Evolutionary conservation across 2,888 invertebrate species (phyloP).

Genomic region (Tenthredo livida): DNA sequence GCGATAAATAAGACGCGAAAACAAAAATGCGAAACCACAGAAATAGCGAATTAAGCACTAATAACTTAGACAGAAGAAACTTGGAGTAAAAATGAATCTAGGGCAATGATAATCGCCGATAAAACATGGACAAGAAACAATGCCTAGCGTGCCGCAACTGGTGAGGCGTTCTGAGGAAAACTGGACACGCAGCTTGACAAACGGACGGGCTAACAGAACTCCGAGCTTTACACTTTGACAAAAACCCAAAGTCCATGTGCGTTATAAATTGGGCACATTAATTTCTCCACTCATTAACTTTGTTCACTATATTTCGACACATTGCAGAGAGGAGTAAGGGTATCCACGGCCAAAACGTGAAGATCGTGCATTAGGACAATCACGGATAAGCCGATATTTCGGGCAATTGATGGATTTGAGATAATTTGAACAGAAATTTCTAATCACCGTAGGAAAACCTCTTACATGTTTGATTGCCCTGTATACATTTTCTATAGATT

Average conservation of each 20-base stretch:
- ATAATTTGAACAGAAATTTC: background rate
- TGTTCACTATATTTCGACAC: background rate
- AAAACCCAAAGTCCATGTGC: background rate
- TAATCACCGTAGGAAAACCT: background rate
- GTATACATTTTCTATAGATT: background rate
- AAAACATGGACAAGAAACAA: constrained; percentile 46
- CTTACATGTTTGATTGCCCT: background rate
- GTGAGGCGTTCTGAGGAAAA: constrained; percentile 16
- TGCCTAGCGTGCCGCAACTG: constrained; percentile 32
- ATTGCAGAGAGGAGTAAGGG: background rate
- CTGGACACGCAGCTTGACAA: constrained; percentile 45
- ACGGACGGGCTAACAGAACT: constrained; percentile 19
- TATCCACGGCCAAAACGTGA: background rate
- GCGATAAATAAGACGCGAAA: background rate
- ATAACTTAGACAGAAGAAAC: background rate
- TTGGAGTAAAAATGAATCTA: constrained; percentile 8
- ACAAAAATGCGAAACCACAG: background rate
- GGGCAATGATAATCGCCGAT: constrained; percentile 45
- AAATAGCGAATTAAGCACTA: background rate
- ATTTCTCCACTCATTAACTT: background rate
- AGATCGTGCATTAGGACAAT: background rate
- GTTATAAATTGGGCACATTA: background rate
- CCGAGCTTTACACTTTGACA: background rate
- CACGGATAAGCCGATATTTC: background rate
- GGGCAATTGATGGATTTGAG: background rate